A percentile compares a stretch with the other conserved stretches of the same genome.
These are phyloP conservation scores for Drosophila micromelanica DNA, from an alignment of 1,140 invertebrate species.

Conservation along the genomic window DNA sequence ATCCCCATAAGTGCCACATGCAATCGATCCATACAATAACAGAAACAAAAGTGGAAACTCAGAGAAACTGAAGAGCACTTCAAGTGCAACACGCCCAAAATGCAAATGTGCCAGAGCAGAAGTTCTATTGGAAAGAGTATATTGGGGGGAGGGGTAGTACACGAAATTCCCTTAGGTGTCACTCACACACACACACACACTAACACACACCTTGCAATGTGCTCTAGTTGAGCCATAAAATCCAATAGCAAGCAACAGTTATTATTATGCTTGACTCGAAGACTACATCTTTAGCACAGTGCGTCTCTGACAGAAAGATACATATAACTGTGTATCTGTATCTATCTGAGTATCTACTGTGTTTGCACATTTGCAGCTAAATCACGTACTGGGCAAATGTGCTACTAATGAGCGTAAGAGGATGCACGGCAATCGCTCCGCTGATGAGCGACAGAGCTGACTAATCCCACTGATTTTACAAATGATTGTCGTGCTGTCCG, in stretches of 20 bases:
- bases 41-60: conserved; percentile 4
- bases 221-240: conserved; percentile 11
- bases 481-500: conserved; percentile 63
- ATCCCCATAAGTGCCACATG: conserved; percentile 42
- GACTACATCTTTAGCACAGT: not conserved
- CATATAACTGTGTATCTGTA: conserved; percentile 2
- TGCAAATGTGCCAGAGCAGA: conserved; percentile 53
- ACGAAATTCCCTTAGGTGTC: conserved; percentile 48
- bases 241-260: conserved; percentile 56
- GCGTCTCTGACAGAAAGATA: not conserved
- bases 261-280: conserved; percentile 44
- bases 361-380: conserved; percentile 75
- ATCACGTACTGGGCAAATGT: conserved; percentile 77
- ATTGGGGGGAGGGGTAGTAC: not conserved
- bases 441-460: conserved; percentile 27
- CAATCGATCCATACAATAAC: conserved; percentile 27
- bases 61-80: conserved; percentile 2
- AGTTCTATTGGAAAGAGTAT: no score
- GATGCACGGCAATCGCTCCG: conserved; percentile 30
- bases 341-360: not conserved
- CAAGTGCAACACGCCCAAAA: conserved; percentile 45
- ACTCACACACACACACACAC: conserved; percentile 25
- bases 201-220: conserved; percentile 3
- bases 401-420: conserved; percentile 76
- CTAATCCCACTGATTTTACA: conserved; percentile 76